Evolutionary conservation across 2,888 invertebrate species (phyloP), one percentile per base, ranked within the genome.

Genomic region (Amorpha juglandis): DNA sequence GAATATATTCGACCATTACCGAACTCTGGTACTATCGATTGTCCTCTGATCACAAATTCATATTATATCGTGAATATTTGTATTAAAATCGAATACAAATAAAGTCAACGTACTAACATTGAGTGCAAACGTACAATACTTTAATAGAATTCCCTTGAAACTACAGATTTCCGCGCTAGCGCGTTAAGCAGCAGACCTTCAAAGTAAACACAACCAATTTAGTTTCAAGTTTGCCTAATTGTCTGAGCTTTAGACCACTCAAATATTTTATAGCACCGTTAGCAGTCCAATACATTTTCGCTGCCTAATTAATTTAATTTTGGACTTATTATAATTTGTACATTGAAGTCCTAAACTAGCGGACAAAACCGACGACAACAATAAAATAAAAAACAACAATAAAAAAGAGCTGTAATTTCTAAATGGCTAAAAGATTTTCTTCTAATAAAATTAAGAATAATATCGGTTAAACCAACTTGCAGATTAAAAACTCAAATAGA

Each of bases 1-100:
- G 77, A 82, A 82, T 82, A 81, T 80, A 81, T 75, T 75, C 74
- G 72, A 71, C 74, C 74, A 71, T 72, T 76, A 78, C 74, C 68
- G 69, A 67, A 68, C 70, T 47, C 35, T 50, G 19, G 11, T 50
- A 50, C 19, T 50, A 48, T 48, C 6, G 19, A 7, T 19, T 19
- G 27, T 27, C 1, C 27, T 12, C 42, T 1, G 27, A 27, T 4
- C 27, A 27, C 27, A 3, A 27, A 4, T 27, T 27, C 27, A 27
- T 27, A 3, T 27, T 3, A 27, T 27, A 27, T 3, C 27, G 4
- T 27, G 27, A 3, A 27, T 45, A 14, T 50, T 19, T 19, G 19
- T 50, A 19, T 50, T 50, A 0, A 19, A 8, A 21, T 8, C 16
- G 0, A 19, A 9, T 9, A 19, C 7, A 8, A 19, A 50, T 3